These are phyloP conservation scores for Alectoris magna DNA, from an alignment of 2,797 vertebrate genomes.

Conservation along the genomic window DNA sequence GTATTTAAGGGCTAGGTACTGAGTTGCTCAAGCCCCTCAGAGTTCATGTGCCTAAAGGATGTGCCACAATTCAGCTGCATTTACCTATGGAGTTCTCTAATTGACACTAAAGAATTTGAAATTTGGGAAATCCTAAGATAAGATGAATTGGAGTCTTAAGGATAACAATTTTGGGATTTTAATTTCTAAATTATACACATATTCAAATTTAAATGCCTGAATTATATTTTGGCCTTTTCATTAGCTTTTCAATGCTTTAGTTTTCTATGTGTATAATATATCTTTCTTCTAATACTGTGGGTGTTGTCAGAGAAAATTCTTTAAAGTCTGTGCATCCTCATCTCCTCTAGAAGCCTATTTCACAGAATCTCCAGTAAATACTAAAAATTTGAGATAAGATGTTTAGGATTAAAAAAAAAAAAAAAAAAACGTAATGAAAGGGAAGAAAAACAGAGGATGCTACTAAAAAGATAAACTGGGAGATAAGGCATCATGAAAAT, in stretches of 20 bases:
- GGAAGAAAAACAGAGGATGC: not conserved
- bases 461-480: not conserved
- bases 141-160: not conserved
- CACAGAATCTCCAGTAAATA: not conserved
- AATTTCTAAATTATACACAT: not conserved
- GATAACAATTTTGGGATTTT: accelerated
- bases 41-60: not conserved
- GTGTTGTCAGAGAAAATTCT: not conserved
- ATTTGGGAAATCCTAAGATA: not conserved
- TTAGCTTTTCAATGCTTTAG: not conserved
- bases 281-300: not conserved
- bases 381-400: not conserved
- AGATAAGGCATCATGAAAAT: not conserved
- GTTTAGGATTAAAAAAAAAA: not conserved
- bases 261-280: not conserved
- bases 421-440: not conserved
- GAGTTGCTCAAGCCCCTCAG: not conserved
- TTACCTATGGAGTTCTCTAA: not conserved
- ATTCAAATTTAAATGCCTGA: not conserved
- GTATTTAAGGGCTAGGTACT: not conserved
- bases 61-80: not conserved
- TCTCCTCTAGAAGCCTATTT: not conserved
- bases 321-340: not conserved
- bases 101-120: not conserved
- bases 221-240: not conserved